Evolutionary conservation across 2,888 invertebrate species (phyloP), one percentile per base, ranked within the genome.

Genomic region (Bedellia somnulentella): DNA sequence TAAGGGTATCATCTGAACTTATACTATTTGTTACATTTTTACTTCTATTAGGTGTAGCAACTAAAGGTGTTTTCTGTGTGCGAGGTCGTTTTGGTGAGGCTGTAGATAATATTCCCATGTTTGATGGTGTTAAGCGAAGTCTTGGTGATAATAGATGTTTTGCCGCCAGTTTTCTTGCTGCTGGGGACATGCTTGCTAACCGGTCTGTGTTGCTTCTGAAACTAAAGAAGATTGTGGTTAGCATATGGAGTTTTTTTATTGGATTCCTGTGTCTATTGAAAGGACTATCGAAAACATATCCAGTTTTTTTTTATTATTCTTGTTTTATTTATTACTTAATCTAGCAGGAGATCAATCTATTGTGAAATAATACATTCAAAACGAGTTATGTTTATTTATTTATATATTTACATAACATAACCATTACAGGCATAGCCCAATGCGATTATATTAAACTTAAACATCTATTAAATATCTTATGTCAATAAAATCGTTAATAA

Each of bases 101-200:
- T 45, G 49, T 73, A 30, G 52, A 59, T 35, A 45, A 41, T 32
- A 49, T 64, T 1, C 70, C 70, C 49, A 68, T 51, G 36, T 61
- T 61, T 37, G 53, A 55, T 1, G 67, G 64, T 0, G 73, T 70
- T 8, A 76, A 61, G 35, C 61, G 67, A 25, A 75, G 52, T 25
- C 78, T 55, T 24, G 78, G 57, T 38, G 80, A 60, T 11, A 51
- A 66, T 44, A 66, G 78, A 56, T 57, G 78, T 48, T 42, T 68
- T 1, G 88, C 88, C 3, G 94, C 95, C 18, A 98, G 71, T 42
- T 86, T 82, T 38, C 89, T 83, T 0, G 97, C 98, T 0, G 98
- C 98, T 0, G 98, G 97, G 1, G 97, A 97, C 90, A 98, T 91
- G 32, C 88, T 86, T 3, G 86, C 87, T 22, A 97, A 61, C 2